phyloP scores from a whole-genome alignment of 2,797 vertebrate genomes.

The Etheostoma nigrum region DNA sequence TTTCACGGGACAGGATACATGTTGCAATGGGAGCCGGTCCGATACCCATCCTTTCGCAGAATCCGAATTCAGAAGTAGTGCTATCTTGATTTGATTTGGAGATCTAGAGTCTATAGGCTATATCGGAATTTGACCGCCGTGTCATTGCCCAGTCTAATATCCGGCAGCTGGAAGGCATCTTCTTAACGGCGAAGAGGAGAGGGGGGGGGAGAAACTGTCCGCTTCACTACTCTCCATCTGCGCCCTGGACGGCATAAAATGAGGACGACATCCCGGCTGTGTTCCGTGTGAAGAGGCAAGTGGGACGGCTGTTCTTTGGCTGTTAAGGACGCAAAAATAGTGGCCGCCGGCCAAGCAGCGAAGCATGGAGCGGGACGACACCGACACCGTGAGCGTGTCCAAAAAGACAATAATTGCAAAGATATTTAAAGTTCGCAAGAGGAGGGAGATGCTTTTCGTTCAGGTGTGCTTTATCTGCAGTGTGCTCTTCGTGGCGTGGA shows the following conservation, averaged over 20 bases:
- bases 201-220: slow-evolving; percentile 9
- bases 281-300: slow-evolving; percentile 65
- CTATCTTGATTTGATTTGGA: slow-evolving; percentile 60
- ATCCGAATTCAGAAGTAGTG: slow-evolving; percentile 41
- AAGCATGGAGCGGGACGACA: slow-evolving; percentile 81
- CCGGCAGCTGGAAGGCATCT: slow-evolving; percentile 34
- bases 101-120: not conserved
- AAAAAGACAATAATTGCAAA: slow-evolving; percentile 83
- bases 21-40: slow-evolving; percentile 48
- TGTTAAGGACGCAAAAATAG: slow-evolving; percentile 77
- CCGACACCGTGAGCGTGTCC: slow-evolving; percentile 68
- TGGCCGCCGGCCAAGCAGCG: slow-evolving; percentile 66
- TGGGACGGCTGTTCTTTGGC: slow-evolving; percentile 47
- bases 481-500: slow-evolving; percentile 85
- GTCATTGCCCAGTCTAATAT: slow-evolving; percentile 64
- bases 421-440: slow-evolving; percentile 88
- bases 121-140: slow-evolving; percentile 71
- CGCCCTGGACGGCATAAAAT: slow-evolving; percentile 68
- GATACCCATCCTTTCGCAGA: slow-evolving; percentile 15
- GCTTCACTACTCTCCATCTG: slow-evolving; percentile 59
- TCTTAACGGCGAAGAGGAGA: slow-evolving; percentile 8
- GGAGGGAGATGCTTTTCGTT: slow-evolving; percentile 87
- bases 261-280: slow-evolving; percentile 69
- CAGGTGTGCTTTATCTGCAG: slow-evolving; percentile 88
- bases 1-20: slow-evolving; percentile 53